phyloP scores from a whole-genome alignment of 2,888 invertebrate species.

The Zootermopsis nevadensis region DNA sequence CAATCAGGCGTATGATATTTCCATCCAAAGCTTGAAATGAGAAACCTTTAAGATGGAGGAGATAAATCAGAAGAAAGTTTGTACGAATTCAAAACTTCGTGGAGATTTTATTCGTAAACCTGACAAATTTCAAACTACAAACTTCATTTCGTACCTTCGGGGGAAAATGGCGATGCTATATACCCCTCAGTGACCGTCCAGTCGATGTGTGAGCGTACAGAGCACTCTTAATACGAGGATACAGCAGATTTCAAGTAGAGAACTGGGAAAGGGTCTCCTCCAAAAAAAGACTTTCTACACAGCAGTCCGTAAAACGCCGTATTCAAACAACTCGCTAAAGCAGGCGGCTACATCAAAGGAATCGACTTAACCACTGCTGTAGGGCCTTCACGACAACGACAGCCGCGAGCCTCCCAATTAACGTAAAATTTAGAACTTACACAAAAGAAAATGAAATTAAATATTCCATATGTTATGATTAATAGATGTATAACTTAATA shows the following conservation, averaged over 20 bases:
- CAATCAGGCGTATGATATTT: too few relatives aligned
- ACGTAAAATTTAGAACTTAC: conserved; percentile 8
- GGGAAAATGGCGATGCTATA: too few relatives aligned
- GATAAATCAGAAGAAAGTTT: too few relatives aligned
- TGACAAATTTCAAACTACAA: too few relatives aligned
- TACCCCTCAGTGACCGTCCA: too few relatives aligned
- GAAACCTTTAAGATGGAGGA: too few relatives aligned
- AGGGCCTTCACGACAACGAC: conserved; percentile 10
- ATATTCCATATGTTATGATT: background rate
- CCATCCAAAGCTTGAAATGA: too few relatives aligned
- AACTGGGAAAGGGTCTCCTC: background rate
- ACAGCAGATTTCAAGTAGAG: background rate
- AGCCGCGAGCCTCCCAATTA: conserved; percentile 18
- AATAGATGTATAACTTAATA: background rate
- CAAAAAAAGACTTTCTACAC: background rate
- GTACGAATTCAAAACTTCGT: too few relatives aligned
- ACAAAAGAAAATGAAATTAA: conserved; percentile 6
- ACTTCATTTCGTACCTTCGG: too few relatives aligned
- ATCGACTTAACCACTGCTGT: conserved; percentile 15
- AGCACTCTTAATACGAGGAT: background rate
- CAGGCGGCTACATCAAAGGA: conserved; percentile 38
- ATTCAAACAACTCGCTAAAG: conserved; percentile 5
- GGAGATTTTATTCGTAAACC: too few relatives aligned
- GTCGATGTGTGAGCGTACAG: too few relatives aligned
- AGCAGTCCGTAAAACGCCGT: background rate